Evolutionary conservation across 2,888 invertebrate species (phyloP).

Genomic region (Polydrusus tereticollis): DNA sequence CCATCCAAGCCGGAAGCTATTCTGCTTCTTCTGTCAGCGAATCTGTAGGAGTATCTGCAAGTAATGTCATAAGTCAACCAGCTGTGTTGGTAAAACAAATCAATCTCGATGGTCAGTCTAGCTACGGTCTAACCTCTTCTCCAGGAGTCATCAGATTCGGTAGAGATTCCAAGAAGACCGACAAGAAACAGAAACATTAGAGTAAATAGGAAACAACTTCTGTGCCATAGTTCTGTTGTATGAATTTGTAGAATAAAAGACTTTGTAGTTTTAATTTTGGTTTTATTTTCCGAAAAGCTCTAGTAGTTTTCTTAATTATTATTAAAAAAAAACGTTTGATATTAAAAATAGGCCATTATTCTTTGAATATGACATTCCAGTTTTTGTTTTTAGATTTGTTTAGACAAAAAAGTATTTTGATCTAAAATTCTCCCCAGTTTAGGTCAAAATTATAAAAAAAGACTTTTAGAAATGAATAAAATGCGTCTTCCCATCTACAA

Average conservation of each 20-base stretch:
- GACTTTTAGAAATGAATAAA: no score
- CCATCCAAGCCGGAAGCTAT: slow-evolving; percentile 4
- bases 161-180: slow-evolving; percentile 28
- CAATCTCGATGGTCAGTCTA: not conserved
- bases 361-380: no score
- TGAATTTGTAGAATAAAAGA: not conserved
- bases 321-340: no score
- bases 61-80: slow-evolving; percentile 5
- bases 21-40: not conserved
- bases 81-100: slow-evolving; percentile 14
- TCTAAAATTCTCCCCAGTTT: no score
- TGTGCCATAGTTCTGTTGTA: slow-evolving; percentile 11
- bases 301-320: no score
- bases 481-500: no score
- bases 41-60: not conserved
- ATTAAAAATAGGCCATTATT: no score
- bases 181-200: slow-evolving; percentile 11
- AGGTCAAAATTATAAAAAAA: no score
- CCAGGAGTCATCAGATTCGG: slow-evolving; percentile 4
- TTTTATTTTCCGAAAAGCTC: not conserved
- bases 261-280: not conserved
- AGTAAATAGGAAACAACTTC: not conserved
- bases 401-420: no score
- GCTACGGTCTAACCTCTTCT: not conserved
- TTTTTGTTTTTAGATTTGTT: no score